phyloP scores from a whole-genome alignment of 2,888 invertebrate species.

The Andrena hattorfiana region DNA sequence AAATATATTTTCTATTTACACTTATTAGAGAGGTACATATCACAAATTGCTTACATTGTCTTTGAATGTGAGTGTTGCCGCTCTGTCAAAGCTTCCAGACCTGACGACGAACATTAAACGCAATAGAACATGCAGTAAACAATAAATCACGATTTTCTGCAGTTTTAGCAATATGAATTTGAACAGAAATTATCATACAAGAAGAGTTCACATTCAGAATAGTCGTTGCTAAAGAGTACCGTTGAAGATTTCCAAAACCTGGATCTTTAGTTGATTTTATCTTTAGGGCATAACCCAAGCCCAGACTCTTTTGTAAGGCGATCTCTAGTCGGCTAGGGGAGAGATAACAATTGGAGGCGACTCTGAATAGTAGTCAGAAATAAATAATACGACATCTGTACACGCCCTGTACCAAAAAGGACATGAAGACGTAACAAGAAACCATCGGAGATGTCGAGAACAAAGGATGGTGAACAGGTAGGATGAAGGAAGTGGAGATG shows the following conservation, averaged over 20 bases:
- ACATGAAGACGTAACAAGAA: neutral
- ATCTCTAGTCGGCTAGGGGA: conserved; percentile 29
- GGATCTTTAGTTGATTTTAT: conserved; percentile 73
- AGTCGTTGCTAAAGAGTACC: conserved; percentile 62
- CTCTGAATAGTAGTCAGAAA: conserved; percentile 52
- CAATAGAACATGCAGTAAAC: neutral
- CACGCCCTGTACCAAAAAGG: neutral
- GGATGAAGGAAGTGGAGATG: too few species aligned
- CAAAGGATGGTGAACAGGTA: neutral
- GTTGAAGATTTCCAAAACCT: conserved; percentile 60
- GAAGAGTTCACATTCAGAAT: conserved; percentile 38
- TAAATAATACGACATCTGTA: conserved; percentile 63
- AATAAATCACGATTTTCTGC: conserved; percentile 6
- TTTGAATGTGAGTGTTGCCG: too few species aligned
- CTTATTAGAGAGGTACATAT: too few species aligned
- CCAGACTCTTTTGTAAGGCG: conserved; percentile 57
- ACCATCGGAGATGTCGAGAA: neutral
- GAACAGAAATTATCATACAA: conserved; percentile 32
- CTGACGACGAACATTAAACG: neutral
- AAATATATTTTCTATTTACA: too few species aligned
- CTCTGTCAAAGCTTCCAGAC: too few species aligned
- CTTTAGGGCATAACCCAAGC: conserved; percentile 55
- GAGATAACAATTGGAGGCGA: conserved; percentile 63
- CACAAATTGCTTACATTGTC: too few species aligned
- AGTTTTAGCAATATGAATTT: conserved; percentile 22